Evolutionary conservation across 2,888 invertebrate species (phyloP).

Genomic region (Orthosia incerta): DNA sequence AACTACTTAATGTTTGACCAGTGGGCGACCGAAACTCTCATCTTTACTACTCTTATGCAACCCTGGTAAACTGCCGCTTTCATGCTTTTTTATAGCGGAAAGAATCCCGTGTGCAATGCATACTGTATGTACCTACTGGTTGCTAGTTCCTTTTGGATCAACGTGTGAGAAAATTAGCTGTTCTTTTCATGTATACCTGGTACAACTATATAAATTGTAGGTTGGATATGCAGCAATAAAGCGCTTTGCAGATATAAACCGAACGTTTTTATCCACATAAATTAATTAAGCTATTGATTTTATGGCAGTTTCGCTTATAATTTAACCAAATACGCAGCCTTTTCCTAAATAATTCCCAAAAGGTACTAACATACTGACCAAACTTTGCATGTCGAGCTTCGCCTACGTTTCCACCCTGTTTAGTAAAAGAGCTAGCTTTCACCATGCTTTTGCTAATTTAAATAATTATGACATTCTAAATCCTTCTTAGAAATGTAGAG

Average conservation of each 20-base stretch:
- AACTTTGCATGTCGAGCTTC: neutral
- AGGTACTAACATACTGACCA: neutral
- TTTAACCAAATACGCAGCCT: too few relatives aligned
- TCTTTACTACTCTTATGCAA: constrained; percentile 45
- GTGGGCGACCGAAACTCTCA: constrained; percentile 53
- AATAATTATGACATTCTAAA: constrained; percentile 32
- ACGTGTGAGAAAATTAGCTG: neutral
- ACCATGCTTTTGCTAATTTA: constrained; percentile 20
- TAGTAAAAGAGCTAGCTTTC: constrained; percentile 25
- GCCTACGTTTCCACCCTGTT: constrained; percentile 6
- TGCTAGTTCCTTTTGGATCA: neutral
- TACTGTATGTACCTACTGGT: neutral
- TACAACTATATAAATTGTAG: neutral
- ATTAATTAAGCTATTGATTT: neutral
- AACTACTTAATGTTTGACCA: constrained; percentile 51
- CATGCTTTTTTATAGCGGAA: neutral
- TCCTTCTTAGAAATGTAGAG: constrained; percentile 15
- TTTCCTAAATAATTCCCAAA: neutral
- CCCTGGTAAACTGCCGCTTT: constrained; percentile 22
- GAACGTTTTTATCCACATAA: neutral
- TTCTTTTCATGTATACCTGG: neutral
- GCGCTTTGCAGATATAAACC: neutral
- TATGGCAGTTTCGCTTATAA: neutral
- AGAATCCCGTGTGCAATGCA: neutral
- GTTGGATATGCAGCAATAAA: too few relatives aligned